Evolutionary conservation across 2,888 invertebrate species (phyloP).

Genomic region (Julus scandinavius): DNA sequence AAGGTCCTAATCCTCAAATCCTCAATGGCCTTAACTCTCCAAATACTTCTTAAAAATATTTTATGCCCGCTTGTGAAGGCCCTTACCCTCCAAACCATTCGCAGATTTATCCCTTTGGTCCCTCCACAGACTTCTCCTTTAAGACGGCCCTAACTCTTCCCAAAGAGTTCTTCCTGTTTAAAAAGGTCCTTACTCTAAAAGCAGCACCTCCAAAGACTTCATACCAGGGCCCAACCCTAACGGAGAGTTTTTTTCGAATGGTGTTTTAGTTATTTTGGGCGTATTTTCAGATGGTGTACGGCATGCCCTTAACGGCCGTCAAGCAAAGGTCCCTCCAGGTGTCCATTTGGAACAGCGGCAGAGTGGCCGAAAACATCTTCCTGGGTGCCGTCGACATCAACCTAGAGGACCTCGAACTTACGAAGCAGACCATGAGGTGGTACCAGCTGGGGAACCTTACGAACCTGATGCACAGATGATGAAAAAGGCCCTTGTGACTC

Average conservation of each 20-base stretch:
- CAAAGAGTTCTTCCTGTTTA: too few relatives aligned
- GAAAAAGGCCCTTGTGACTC: not conserved
- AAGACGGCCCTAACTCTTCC: too few relatives aligned
- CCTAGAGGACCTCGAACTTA: conserved; percentile 77
- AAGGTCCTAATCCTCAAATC: too few relatives aligned
- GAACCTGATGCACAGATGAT: conserved; percentile 46
- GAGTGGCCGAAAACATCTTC: conserved; percentile 93
- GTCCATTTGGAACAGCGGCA: conserved; percentile 94
- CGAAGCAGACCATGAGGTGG: conserved; percentile 86
- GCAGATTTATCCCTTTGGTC: too few relatives aligned
- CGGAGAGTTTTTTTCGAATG: not conserved
- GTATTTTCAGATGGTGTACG: conserved; percentile 80
- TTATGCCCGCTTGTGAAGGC: too few relatives aligned
- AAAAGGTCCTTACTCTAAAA: too few relatives aligned
- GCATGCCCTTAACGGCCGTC: conserved; percentile 83
- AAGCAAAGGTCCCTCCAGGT: conserved; percentile 83
- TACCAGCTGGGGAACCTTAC: conserved; percentile 75
- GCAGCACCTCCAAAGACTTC: too few relatives aligned
- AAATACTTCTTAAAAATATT: too few relatives aligned
- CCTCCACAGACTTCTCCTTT: too few relatives aligned
- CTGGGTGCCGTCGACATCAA: conserved; percentile 90
- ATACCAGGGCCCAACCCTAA: too few relatives aligned
- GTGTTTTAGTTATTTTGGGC: conserved; percentile 53
- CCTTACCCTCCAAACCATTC: too few relatives aligned
- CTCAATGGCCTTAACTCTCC: too few relatives aligned